Evolutionary conservation across 2,888 invertebrate genomes (phyloP), one percentile per base, ranked within the genome.

Genomic region (Hydriomena furcata): DNA sequence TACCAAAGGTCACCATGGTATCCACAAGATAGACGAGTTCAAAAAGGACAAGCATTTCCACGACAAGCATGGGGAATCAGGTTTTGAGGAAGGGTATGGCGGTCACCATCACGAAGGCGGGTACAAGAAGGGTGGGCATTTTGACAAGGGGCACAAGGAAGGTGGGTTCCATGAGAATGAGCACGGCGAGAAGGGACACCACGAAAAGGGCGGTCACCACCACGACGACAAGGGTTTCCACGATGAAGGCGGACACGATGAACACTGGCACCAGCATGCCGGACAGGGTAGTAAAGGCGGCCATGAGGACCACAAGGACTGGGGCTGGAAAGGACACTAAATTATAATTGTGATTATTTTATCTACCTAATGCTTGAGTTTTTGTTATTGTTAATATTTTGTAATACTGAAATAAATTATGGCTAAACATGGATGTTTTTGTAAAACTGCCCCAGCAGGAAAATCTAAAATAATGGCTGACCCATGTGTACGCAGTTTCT

Each of bases 1-100:
- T 67, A 96, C 95, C 52, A 95, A 96, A 73, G 96, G 96, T 43
- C 95, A 95, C 65, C 96, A 96, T 72, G 94, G 96, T 63, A 91
- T 96, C 2, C 95, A 96, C 85, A 96, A 96, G 76, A 76, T 95
- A 76, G 95, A 96, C 79, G 96, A 96, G 79, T 95, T 93, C 83
- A 95, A 96, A 75, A 96, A 96, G 77, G 94, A 96, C 68, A 96
- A 96, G 67, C 95, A 96, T 76, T 96, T 95, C 93, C 96, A 94
- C 76, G 96, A 96, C 66, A 96, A 96, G 74, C 94, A 95, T 68
- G 95, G 96, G 61, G 95, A 95, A 61, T 93, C 93, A 46, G 96
- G 95, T 1, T 94, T 95, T 63, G 95, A 96, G 79, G 94, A 95
- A 73, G 94, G 94, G 57, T 94, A 96, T 70, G 96, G 95, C 40